phyloP scores from a whole-genome alignment of 2,113 vertebrate genomes.

The Jaculus jaculus region DNA sequence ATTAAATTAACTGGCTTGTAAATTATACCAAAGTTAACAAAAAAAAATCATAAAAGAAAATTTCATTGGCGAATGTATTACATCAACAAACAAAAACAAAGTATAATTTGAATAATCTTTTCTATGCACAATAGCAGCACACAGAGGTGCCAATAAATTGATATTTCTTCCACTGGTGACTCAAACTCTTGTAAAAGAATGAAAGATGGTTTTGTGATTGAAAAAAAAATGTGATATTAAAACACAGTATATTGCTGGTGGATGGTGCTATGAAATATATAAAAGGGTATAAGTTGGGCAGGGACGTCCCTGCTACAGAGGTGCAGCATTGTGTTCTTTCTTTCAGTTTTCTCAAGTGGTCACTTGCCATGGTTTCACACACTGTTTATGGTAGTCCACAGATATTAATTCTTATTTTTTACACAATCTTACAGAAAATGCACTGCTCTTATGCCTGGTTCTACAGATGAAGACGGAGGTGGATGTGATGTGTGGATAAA shows the following conservation, averaged over 20 bases:
- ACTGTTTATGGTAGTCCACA: neutral
- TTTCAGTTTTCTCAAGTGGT: neutral
- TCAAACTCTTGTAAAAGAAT: neutral
- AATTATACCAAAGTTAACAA: constrained; percentile 31
- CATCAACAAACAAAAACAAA: constrained; percentile 28
- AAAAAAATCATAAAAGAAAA: constrained; percentile 49
- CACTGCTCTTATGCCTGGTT: neutral
- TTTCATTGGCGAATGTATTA: neutral
- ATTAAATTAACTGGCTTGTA: constrained; percentile 20
- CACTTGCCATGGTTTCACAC: too few species aligned
- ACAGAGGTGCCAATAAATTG: neutral
- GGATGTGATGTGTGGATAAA: neutral
- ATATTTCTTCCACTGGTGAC: neutral
- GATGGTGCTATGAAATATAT: neutral
- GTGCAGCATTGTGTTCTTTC: neutral
- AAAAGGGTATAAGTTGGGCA: neutral
- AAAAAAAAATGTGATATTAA: constrained; percentile 11
- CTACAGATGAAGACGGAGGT: neutral
- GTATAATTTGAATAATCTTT: constrained; percentile 4
- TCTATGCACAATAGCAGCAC: neutral
- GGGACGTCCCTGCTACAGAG: neutral
- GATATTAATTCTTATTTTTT: neutral
- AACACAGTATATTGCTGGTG: neutral
- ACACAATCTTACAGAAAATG: neutral
- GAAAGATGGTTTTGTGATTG: neutral